A percentile compares a stretch with the other conserved stretches of the same genome.
Evolutionary conservation across 2,797 vertebrate species (phyloP).

Genomic region (Acipenser ruthenus): DNA sequence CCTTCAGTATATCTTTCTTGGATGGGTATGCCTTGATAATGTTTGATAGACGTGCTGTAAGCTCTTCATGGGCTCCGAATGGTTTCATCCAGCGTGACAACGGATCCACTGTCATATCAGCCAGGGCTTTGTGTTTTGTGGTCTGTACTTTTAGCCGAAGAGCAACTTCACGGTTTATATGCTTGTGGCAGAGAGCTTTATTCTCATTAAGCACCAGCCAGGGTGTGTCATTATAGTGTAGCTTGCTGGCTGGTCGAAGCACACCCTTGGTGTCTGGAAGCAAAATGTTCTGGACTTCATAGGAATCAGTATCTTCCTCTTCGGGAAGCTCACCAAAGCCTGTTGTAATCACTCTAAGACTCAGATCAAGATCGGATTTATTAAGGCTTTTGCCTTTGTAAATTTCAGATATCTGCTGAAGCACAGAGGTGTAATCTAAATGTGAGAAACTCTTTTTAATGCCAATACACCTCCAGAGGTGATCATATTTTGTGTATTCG

Average conservation of each 20-base stretch:
- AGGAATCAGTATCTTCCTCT: not conserved
- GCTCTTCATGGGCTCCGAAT: conserved; percentile 44
- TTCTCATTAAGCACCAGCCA: conserved; percentile 29
- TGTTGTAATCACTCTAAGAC: conserved; percentile 19
- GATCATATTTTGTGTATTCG: conserved; percentile 25
- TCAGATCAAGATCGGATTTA: not conserved
- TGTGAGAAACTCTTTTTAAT: conserved; percentile 25
- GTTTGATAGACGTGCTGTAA: conserved; percentile 37
- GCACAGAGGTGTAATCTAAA: conserved; percentile 27
- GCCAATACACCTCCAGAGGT: conserved; percentile 36
- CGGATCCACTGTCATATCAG: conserved; percentile 14
- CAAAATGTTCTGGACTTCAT: conserved; percentile 31
- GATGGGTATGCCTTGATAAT: conserved; percentile 35
- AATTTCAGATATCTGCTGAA: conserved; percentile 28
- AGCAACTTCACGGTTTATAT: conserved; percentile 29
- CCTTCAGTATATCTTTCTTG: conserved; percentile 28
- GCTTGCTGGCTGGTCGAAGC: conserved; percentile 28
- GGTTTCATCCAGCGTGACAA: conserved; percentile 26
- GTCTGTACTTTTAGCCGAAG: conserved; percentile 29
- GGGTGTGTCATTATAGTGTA: conserved; percentile 35
- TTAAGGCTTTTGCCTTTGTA: conserved; percentile 23
- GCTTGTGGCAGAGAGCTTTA: conserved; percentile 31
- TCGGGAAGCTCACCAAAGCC: conserved; percentile 24
- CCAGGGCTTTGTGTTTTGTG: conserved; percentile 27
- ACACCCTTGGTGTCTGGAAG: conserved; percentile 38